Conservation (phyloP, 2,888 invertebrate species). For the Pristionchus maxplancki region DNA sequence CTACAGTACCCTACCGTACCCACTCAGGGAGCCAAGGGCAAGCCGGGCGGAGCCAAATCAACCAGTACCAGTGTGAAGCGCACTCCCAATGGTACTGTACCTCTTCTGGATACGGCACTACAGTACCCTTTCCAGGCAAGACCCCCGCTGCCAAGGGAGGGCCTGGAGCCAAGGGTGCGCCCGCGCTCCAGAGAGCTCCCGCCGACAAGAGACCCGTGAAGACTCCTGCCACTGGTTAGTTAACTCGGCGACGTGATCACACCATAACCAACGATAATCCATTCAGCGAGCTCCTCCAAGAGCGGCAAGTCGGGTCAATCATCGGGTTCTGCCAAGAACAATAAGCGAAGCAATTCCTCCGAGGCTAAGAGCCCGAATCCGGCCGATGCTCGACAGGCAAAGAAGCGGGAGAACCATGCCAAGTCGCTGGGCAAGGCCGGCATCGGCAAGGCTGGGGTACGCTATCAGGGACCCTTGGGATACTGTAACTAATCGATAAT, state of each 20-base stretch:
- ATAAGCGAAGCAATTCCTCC: too few relatives aligned
- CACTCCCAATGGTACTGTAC: slow-evolving; percentile 14
- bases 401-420: background rate
- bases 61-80: background rate
- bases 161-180: background rate
- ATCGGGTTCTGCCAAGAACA: too few relatives aligned
- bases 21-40: background rate
- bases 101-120: background rate
- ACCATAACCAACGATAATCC: background rate
- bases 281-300: background rate
- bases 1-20: background rate
- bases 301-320: background rate
- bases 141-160: background rate
- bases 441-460: background rate
- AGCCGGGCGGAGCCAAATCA: background rate
- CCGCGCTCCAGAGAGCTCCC: background rate
- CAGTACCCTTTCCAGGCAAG: slow-evolving; percentile 11
- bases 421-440: slow-evolving; percentile 21
- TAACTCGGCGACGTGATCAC: background rate
- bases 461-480: background rate
- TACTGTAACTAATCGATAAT: background rate
- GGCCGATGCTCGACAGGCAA: slow-evolving; percentile 6
- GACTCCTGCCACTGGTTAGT: background rate
- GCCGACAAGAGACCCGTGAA: slow-evolving; percentile 18
- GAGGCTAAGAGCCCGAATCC: background rate